phyloP scores from a whole-genome alignment of 2,113 vertebrate species.

The Formicarius rufipectus region DNA sequence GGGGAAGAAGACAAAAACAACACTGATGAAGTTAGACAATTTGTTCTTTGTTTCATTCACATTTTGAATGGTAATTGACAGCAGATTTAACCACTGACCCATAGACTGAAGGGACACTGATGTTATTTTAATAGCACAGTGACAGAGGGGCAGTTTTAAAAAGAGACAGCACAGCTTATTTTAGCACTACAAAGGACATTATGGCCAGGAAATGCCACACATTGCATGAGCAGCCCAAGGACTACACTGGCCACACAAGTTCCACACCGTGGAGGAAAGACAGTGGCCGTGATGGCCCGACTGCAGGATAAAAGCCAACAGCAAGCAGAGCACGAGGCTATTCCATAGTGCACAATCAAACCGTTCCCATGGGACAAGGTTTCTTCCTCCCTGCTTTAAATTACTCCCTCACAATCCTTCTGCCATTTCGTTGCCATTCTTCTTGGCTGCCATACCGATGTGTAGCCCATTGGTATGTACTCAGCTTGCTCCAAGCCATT shows the following conservation, averaged over 20 bases:
- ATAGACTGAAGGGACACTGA: neutral
- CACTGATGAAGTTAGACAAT: neutral
- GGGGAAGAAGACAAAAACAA: constrained; percentile 21
- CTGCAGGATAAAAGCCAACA: neutral
- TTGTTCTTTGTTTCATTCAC: constrained; percentile 15
- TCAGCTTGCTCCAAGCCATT: neutral
- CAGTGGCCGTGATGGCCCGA: fast-evolving
- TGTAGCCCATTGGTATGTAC: fast-evolving
- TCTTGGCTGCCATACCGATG: neutral
- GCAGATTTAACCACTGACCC: neutral
- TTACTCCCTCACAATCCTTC: neutral
- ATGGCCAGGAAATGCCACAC: neutral
- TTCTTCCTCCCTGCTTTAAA: neutral
- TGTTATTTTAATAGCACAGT: neutral
- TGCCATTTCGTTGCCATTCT: neutral
- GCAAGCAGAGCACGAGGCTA: neutral
- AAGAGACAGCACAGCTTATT: neutral
- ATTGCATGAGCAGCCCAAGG: neutral
- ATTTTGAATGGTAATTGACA: constrained; percentile 37
- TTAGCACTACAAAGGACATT: neutral
- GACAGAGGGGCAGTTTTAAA: neutral
- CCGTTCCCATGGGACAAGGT: neutral
- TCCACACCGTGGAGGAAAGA: neutral
- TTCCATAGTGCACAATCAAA: neutral
- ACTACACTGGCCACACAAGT: neutral